Base-by-base conservation (phyloP, 1,140 invertebrate genomes). In the Zaprionus camerounensis region DNA sequence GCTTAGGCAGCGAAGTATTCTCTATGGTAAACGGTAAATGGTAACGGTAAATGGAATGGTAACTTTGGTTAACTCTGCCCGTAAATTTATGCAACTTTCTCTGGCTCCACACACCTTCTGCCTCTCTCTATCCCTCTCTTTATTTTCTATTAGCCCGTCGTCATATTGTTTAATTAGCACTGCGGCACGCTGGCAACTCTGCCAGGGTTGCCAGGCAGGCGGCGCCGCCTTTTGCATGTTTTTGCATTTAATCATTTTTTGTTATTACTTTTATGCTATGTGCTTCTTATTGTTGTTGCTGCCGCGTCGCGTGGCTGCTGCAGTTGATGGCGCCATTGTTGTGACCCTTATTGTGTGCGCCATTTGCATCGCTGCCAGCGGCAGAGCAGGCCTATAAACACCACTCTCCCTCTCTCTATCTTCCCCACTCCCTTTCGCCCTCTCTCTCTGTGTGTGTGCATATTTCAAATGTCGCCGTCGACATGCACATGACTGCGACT, bases 241-340 rank as follows among this genome's bases (percentile, higher is more conserved):
- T 87, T 80, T 83, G 78, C 84, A 87, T 87, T 88, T 87, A 87
- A 87, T 87, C 84, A 88, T 88, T 81, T 88, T 68, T 57, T 57
- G 22, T 66, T 66, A 57, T 57, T 65, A 24, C 53, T 56, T 56
- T 56, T 56, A 13, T 65, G 49, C 51, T 41, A 24, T 72, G 26
- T 61, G 44, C 1, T 31, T 44, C 5, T 20, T 49, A 36, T 78
- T 68, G 75, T 62, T 84, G 46, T 26, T 76, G 65, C 28, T 62
- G 51, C 13, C 41, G 41, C 34, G 62, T 71, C 71, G 67, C 57
- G 31, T 84, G 53, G 68, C 28, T 57, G 41, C 17, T 58, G 76
- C 72, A 57, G 70, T 71, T 85, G 82, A 78, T 81, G 82, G 82
- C 81, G 67, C 83, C 63, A 83, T 86, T 86, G 84, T 83, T 71